Evolutionary conservation across 1,140 invertebrate species (phyloP).

Genomic region (Hylaeus anthracinus): DNA sequence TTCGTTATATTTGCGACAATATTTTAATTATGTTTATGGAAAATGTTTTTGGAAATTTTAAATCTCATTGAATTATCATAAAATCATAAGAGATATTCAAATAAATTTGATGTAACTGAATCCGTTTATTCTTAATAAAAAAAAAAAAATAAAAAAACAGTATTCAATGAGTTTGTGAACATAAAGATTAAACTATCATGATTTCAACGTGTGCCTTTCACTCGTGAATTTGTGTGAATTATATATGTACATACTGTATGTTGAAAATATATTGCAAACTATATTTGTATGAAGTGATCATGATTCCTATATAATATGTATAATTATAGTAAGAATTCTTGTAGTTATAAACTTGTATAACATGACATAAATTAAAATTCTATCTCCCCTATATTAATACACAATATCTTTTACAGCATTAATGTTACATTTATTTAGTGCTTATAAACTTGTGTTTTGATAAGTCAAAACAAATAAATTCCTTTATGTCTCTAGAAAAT

Average conservation of each 20-base stretch:
- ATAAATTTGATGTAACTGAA: neutral
- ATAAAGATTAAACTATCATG: slow-evolving; percentile 43
- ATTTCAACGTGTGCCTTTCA: slow-evolving; percentile 64
- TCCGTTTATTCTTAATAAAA: neutral
- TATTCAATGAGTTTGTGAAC: slow-evolving; percentile 31
- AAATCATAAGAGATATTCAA: neutral
- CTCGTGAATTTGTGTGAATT: slow-evolving; percentile 57
- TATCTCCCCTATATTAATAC: neutral
- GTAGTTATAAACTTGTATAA: slow-evolving; percentile 2
- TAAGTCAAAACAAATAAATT: neutral
- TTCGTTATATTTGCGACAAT: slow-evolving; percentile 21
- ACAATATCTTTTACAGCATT: neutral
- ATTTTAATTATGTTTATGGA: slow-evolving; percentile 21
- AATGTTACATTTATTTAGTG: slow-evolving; percentile 1
- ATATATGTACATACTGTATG: slow-evolving; percentile 57
- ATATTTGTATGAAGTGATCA: slow-evolving; percentile 60
- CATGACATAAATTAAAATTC: neutral
- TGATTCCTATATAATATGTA: slow-evolving; percentile 52
- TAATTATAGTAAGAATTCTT: slow-evolving; percentile 17
- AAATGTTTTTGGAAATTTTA: neutral
- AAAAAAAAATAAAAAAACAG: neutral
- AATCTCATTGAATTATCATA: slow-evolving; percentile 1
- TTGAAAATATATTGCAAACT: slow-evolving; percentile 53
- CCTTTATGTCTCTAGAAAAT: neutral
- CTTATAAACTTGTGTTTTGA: neutral